Percentiles rank a stretch among this genome's conserved stretches.
These are phyloP conservation scores for Argyrosomus japonicus DNA, from an alignment of 2,113 vertebrate genomes.

Conservation along the genomic window DNA sequence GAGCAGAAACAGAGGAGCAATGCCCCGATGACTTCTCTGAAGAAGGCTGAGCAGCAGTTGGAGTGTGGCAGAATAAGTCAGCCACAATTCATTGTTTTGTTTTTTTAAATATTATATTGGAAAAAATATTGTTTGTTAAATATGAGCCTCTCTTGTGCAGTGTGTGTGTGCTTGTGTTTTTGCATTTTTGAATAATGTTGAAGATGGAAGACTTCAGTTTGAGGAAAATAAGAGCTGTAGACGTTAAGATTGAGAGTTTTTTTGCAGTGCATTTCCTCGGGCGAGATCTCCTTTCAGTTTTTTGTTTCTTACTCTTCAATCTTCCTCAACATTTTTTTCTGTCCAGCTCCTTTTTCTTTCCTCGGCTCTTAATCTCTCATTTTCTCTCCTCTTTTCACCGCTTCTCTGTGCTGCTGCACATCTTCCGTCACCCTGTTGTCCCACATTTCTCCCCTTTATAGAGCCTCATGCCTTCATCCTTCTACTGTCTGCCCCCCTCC, in stretches of 20 bases:
- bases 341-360: not conserved
- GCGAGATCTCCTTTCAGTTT: not conserved
- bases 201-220: not conserved
- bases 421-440: slow-evolving; percentile 43
- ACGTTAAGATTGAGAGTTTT: not conserved
- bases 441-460: slow-evolving; percentile 28
- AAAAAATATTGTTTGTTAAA: too few relatives aligned
- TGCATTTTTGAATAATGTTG: too few relatives aligned
- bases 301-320: slow-evolving; percentile 20
- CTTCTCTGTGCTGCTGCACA: slow-evolving; percentile 17
- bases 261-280: slow-evolving; percentile 31
- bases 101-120: too few relatives aligned
- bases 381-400: slow-evolving; percentile 43
- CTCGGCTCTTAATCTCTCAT: slow-evolving; percentile 54
- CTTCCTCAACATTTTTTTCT: slow-evolving; percentile 8
- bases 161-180: too few relatives aligned
- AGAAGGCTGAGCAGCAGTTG: not conserved
- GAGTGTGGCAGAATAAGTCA: too few relatives aligned
- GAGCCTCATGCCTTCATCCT: slow-evolving; percentile 56
- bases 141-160: too few relatives aligned
- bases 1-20: not conserved
- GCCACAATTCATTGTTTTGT: not conserved
- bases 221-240: not conserved
- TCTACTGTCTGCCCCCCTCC: slow-evolving; percentile 31
- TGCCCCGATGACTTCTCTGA: not conserved